Percentiles rank a stretch among this genome's conserved stretches.
Evolutionary conservation across 1,140 invertebrate species (phyloP).

Genomic region (Cepaea nemoralis): DNA sequence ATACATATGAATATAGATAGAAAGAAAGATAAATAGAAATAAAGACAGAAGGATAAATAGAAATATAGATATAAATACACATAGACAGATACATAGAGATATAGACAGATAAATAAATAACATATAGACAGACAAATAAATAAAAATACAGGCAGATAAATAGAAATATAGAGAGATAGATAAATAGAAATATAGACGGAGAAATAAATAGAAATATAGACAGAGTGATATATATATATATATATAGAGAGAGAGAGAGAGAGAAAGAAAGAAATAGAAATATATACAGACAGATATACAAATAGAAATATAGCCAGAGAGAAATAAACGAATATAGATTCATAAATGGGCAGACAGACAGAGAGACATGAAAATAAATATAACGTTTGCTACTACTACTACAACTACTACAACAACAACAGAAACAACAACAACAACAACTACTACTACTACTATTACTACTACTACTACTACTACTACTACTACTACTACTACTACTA

Average conservation of each 20-base stretch:
- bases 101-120: background rate
- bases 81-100: background rate
- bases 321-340: background rate
- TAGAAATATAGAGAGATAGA: too few species aligned
- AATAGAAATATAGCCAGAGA: conserved; percentile 12
- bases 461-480: too few species aligned
- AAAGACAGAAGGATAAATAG: conserved; percentile 22
- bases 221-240: conserved; percentile 8
- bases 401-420: too few species aligned
- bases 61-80: conserved; percentile 1
- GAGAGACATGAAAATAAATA: conserved; percentile 14
- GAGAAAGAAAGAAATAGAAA: conserved; percentile 16
- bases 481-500: too few species aligned
- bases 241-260: conserved; percentile 28
- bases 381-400: too few species aligned
- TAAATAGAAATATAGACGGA: conserved; percentile 8
- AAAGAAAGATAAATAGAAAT: conserved; percentile 33
- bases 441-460: too few species aligned
- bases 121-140: background rate
- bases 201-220: background rate
- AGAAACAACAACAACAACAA: too few species aligned
- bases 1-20: conserved; percentile 14
- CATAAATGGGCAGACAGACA: conserved; percentile 24
- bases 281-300: conserved; percentile 16
- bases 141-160: too few species aligned